Evolutionary conservation across 2,797 vertebrate genomes (phyloP), one percentile per base, ranked within the genome.

Genomic region (Dipus sagitta): DNA sequence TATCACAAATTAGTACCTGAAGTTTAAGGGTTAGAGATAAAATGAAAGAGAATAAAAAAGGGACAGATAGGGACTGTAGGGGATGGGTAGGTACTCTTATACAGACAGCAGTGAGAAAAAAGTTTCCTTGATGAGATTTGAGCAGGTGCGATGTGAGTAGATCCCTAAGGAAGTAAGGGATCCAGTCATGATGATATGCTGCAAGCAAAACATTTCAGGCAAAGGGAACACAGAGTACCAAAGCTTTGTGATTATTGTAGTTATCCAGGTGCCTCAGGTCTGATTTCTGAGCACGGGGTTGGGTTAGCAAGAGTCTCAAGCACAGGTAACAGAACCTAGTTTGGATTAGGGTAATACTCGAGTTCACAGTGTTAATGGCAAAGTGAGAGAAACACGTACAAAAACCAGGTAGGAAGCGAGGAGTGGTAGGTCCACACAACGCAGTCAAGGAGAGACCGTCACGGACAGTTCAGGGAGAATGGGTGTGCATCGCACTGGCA

Each of bases 151-250:
- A 91, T 54, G 52, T 93, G 62, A 93, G 42, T 75, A 90, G 42
- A 95, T 28, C 23, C 83, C 81, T 17, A 13, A 82, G 32, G 54
- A 93, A 23, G 23, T 82, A 74, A 70, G 79, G 10, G 34, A 90
- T n/a, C 20, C 24, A 86, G 18, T 90, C 62, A n/a, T 6, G 26
- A 88, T 52, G 71, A 58, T 15, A 67, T 52, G 24, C 26, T 42
- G 4, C 34, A 72, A 88, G 78, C 38, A 82, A 95, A 28, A 47
- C 32, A 15, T 89, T 95, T 91, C 54, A 90, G 76, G 64, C 23
- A 38, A 18, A 96, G 42, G 28, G 26, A 84, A 52, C 1, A 65
- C 10, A 9, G 8, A 32, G 9, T 64, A 11, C 34, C 70, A 77
- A 94, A 30, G 24, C 17, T 23, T 14, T 3, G 0, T 88, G 38